Evolutionary conservation across 2,797 vertebrate species (phyloP).

Genomic region (Spondyliosoma cantharus): DNA sequence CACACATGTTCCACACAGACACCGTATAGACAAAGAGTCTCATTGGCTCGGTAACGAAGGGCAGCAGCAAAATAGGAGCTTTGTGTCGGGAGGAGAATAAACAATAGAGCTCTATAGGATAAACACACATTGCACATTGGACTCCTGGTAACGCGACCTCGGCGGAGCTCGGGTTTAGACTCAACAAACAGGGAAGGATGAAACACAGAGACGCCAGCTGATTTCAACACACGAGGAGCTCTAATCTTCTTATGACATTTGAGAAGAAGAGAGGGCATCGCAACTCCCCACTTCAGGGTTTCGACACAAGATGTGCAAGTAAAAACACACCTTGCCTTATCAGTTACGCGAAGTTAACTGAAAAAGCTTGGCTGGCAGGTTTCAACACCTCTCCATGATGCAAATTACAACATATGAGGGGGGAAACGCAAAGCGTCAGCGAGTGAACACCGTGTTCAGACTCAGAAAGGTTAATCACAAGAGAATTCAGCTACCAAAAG

Average conservation of each 20-base stretch:
- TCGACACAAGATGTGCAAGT: not conserved
- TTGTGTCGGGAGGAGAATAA: conserved; percentile 59
- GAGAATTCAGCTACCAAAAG: too few relatives aligned
- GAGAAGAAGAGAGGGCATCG: not conserved
- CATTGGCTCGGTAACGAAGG: conserved; percentile 32
- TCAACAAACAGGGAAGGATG: conserved; percentile 22
- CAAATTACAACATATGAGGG: not conserved
- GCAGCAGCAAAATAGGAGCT: conserved; percentile 49
- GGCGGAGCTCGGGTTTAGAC: conserved; percentile 28
- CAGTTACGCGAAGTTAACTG: not conserved
- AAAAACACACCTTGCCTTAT: not conserved
- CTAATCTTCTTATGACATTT: not conserved
- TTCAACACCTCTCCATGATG: not conserved
- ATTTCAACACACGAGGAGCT: not conserved
- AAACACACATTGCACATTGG: conserved; percentile 22
- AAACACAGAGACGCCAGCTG: not conserved
- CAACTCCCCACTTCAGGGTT: not conserved
- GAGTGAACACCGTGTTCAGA: not conserved
- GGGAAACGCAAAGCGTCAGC: not conserved
- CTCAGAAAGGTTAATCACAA: not conserved
- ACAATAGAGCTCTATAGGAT: conserved; percentile 57
- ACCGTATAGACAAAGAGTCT: conserved; percentile 50
- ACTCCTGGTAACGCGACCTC: conserved; percentile 32
- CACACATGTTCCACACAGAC: conserved; percentile 46
- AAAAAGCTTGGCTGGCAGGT: not conserved